Evolutionary conservation across 1,140 invertebrate species (phyloP), one percentile per base, ranked within the genome.

Genomic region (Brachionus rubens): DNA sequence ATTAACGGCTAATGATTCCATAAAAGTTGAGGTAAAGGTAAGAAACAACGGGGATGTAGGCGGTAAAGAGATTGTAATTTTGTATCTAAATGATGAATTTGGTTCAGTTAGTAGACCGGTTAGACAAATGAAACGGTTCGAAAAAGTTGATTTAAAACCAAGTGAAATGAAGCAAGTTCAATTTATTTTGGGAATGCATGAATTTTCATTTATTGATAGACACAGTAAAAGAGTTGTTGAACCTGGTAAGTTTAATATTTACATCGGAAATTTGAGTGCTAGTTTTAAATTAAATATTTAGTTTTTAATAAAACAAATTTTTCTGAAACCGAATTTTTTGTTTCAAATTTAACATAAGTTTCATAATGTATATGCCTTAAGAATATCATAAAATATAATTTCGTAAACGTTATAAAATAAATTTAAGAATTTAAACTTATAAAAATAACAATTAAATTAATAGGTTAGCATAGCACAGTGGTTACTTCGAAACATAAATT

Each of bases 51-150:
- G 56, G 16, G 1, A 36, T 16, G 6, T n/a, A 6, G 14, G 7
- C 7, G 56, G 56, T 40, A 36, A 40, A 19, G 30, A 62, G n/a
- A 40, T 2, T 26, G 16, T 62, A 6, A 6, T 62, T 1, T 16
- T 62, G 12, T 62, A 9, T 40, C 7, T 62, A 19, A 40, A 19
- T 62, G 56, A 62, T 40, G 30, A 46, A 14, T 67, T 46, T 67
- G 40, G 41, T 0, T 26, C n/a, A 24, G 19, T 67, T 2, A 67
- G 40, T 9, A 43, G 40, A 46, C 62, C 62, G 26, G 28, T 46
- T 6, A 67, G 26, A 67, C 40, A 67, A 67, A 24, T 67, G 19
- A 67, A 67, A 36, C 24, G 65, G 1, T 68, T 48, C 30, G n/a
- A 16, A 28, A 68, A 68, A 48, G 9, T 68, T 9, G 10, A 21